Conservation (phyloP, 2,113 vertebrate species). For the Oncorhynchus clarkii region DNA sequence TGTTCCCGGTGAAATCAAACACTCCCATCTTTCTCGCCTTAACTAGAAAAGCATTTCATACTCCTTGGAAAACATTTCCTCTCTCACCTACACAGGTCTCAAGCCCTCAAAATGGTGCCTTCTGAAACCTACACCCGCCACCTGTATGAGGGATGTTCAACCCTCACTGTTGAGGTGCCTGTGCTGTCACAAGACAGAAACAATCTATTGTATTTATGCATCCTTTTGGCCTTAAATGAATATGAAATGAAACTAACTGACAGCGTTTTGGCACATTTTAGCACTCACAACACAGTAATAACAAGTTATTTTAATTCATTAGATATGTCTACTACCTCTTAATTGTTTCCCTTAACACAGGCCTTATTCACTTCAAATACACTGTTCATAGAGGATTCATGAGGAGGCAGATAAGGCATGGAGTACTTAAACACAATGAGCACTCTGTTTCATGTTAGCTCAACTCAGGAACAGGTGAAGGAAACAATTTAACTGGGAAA, state of each 20-base stretch:
- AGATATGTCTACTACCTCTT: not conserved
- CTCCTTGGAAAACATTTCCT: conserved; percentile 17
- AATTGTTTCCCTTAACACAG: not conserved
- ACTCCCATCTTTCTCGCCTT: conserved; percentile 7
- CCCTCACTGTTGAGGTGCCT: not conserved
- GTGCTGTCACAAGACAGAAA: not conserved
- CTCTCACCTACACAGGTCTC: not conserved
- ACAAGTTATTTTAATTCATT: not conserved
- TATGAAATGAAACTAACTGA: not conserved
- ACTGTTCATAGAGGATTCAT: conserved; percentile 5
- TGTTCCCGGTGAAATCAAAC: conserved; percentile 27
- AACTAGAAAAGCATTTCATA: conserved; percentile 14
- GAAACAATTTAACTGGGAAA: conserved; percentile 49
- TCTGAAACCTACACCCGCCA: not conserved
- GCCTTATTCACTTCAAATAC: not conserved
- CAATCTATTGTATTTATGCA: not conserved
- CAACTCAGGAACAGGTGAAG: conserved; percentile 38
- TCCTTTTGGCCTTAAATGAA: not conserved
- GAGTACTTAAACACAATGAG: conserved; percentile 37
- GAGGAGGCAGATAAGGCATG: conserved; percentile 38
- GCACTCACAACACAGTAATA: not conserved
- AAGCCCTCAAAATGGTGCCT: not conserved
- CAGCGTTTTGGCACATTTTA: not conserved
- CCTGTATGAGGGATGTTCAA: not conserved
- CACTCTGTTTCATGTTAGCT: conserved; percentile 39